Conservation (phyloP, 1,140 invertebrate genomes). For the Conopomorpha cramerella region DNA sequence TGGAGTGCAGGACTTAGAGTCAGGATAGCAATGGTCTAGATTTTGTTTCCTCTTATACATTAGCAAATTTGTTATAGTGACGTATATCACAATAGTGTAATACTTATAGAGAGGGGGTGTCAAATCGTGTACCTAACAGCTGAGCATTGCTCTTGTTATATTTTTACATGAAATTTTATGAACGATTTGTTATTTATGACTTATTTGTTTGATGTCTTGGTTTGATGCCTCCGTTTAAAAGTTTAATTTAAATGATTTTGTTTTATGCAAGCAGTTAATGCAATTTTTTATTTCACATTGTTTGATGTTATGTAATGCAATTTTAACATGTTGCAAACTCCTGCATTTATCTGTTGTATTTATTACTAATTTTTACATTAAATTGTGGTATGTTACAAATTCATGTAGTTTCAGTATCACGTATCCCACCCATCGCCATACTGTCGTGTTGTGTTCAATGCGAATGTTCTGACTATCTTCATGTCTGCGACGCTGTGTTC, state of each 20-base stretch:
- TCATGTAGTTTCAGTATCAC: conserved; percentile 57
- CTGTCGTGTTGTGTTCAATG: too few relatives aligned
- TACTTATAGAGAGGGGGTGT: conserved; percentile 53
- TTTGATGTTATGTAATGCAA: conserved; percentile 63
- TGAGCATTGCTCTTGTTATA: conserved; percentile 39
- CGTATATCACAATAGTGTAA: conserved; percentile 55
- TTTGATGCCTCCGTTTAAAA: conserved; percentile 58
- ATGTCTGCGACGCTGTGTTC: too few relatives aligned
- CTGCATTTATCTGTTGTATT: conserved; percentile 65
- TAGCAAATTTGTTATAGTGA: conserved; percentile 59
- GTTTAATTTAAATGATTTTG: conserved; percentile 58
- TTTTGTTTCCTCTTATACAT: conserved; percentile 54
- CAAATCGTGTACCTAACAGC: conserved; percentile 51
- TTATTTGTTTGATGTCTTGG: conserved; percentile 52
- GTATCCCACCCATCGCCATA: conserved; percentile 33
- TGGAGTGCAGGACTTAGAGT: conserved; percentile 55
- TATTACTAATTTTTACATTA: conserved; percentile 66
- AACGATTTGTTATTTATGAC: conserved; percentile 55
- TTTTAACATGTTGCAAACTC: conserved; percentile 60
- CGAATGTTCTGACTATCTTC: too few relatives aligned
- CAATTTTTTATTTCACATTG: conserved; percentile 58
- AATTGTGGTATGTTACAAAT: conserved; percentile 64
- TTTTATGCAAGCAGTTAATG: conserved; percentile 60
- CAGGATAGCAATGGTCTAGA: conserved; percentile 60
- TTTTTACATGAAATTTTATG: conserved; percentile 56